Conservation (phyloP, 2,113 vertebrate species). For the Corythornis cristatus region DNA sequence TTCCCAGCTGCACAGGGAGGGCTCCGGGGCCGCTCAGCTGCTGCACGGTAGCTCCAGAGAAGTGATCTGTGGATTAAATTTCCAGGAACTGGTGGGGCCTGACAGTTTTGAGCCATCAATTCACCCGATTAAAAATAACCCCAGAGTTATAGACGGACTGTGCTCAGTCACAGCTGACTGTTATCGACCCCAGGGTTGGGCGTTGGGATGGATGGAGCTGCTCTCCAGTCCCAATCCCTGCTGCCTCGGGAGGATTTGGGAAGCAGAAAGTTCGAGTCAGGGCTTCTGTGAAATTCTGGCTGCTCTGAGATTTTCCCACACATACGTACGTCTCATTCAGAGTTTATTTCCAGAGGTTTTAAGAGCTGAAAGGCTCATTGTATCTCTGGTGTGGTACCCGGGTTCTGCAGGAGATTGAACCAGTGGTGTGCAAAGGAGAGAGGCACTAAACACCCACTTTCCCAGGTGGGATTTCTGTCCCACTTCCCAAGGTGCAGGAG, state of each 20-base stretch:
- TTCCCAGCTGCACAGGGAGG: background rate
- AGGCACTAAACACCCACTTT: background rate
- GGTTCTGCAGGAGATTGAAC: accelerated
- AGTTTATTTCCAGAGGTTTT: background rate
- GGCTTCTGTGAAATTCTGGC: constrained; percentile 13
- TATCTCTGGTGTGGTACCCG: background rate
- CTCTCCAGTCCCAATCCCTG: background rate
- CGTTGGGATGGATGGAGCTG: background rate
- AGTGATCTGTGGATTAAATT: background rate
- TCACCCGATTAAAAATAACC: constrained; percentile 16
- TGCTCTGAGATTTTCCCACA: constrained; percentile 7
- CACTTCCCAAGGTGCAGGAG: background rate
- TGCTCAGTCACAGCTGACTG: background rate
- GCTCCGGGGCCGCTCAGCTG: background rate
- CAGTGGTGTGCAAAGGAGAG: accelerated
- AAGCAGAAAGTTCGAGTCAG: background rate
- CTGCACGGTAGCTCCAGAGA: constrained; percentile 9
- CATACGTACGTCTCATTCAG: background rate
- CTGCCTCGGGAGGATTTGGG: constrained; percentile 22
- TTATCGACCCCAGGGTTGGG: background rate
- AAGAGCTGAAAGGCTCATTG: background rate
- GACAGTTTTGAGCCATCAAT: background rate
- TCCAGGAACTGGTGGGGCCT: background rate
- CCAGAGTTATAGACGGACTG: background rate
- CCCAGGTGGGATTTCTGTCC: background rate